Conservation (phyloP, 2,888 invertebrate species). For the Noctua fimbriata region DNA sequence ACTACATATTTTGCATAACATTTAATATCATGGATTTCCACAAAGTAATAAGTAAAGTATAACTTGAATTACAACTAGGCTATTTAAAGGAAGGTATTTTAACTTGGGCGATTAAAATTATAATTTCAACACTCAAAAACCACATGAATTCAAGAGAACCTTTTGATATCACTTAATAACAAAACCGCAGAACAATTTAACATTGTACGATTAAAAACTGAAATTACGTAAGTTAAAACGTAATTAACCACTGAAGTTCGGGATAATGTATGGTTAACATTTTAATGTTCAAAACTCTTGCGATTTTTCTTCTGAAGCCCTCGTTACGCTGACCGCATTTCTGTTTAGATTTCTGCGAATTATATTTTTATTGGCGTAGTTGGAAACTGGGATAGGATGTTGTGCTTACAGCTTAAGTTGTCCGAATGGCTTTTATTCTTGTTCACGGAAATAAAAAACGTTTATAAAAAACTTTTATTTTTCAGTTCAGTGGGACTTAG, state of each 20-base stretch:
- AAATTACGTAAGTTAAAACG: constrained; percentile 71
- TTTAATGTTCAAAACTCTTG: constrained; percentile 64
- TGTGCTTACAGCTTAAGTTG: constrained; percentile 3
- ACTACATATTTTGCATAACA: no score
- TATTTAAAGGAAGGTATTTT: no score
- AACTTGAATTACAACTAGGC: background rate
- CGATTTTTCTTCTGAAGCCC: constrained; percentile 67
- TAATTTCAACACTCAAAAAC: background rate
- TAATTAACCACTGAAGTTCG: constrained; percentile 68
- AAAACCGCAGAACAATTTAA: constrained; percentile 65
- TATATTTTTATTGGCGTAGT: constrained; percentile 39
- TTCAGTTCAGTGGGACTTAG: background rate
- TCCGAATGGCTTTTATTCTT: background rate
- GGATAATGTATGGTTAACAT: constrained; percentile 73
- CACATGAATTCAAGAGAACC: background rate
- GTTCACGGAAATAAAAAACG: background rate
- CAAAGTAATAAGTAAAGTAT: no score
- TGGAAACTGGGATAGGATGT: constrained; percentile 9
- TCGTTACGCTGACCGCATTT: constrained; percentile 53
- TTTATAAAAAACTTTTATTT: background rate
- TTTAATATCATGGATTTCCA: no score
- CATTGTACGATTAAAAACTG: constrained; percentile 66
- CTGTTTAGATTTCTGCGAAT: constrained; percentile 37
- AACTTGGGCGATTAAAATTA: background rate
- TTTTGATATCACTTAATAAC: constrained; percentile 10